Evolutionary conservation across 2,888 invertebrate species (phyloP).

Genomic region (Aricia artaxerxes): DNA sequence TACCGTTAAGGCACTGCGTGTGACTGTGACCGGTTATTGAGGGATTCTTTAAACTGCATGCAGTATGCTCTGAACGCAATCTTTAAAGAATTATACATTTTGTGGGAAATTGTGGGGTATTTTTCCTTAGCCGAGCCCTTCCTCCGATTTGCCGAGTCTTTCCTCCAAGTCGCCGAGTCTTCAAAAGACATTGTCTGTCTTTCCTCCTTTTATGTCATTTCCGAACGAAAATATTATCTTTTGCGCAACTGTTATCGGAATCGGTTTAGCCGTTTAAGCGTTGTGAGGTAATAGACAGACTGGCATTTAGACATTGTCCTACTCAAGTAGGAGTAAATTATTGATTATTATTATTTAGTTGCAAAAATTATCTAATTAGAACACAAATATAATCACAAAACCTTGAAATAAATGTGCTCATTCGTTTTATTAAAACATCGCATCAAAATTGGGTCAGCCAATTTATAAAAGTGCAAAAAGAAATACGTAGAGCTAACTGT

Average conservation of each 20-base stretch:
- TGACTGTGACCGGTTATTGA: slow-evolving; percentile 6
- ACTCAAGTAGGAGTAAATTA: background rate
- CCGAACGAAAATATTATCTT: too few species aligned
- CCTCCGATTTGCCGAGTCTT: too few species aligned
- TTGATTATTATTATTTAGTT: background rate
- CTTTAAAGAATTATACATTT: background rate
- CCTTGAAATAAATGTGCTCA: background rate
- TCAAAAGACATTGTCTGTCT: too few species aligned
- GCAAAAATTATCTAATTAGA: background rate
- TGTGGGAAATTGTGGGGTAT: background rate
- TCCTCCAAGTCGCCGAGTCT: too few species aligned
- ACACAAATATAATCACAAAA: background rate
- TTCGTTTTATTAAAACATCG: background rate
- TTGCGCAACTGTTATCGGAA: too few species aligned
- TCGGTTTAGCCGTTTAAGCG: too few species aligned
- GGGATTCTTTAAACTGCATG: background rate
- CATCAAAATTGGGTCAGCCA: background rate
- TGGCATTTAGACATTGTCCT: background rate
- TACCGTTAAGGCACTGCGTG: slow-evolving; percentile 8
- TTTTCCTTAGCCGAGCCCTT: too few species aligned
- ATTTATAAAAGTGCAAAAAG: background rate
- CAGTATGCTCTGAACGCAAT: background rate
- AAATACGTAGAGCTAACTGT: background rate
- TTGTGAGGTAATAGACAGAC: too few species aligned
- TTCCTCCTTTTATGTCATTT: too few species aligned